Evolutionary conservation across 2,113 vertebrate species (phyloP).

Genomic region (Gulo gulo): DNA sequence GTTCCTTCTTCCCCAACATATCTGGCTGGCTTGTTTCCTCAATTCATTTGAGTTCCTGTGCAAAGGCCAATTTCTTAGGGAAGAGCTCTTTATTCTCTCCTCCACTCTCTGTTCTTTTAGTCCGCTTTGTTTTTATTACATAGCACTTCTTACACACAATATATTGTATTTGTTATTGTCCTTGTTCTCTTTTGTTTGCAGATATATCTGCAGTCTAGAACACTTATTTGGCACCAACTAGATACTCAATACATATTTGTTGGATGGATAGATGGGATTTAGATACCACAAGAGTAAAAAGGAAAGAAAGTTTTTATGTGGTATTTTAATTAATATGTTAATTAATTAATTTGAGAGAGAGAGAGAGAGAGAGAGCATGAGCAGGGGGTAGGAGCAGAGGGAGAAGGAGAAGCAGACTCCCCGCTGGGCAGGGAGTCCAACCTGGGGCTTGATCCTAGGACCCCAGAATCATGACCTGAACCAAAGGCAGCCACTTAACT

Average conservation of each 20-base stretch:
- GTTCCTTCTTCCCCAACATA: not conserved
- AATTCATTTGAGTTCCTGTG: not conserved
- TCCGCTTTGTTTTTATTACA: not conserved
- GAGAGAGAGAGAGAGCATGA: not conserved
- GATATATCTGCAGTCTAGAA: not conserved
- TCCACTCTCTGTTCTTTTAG: no score
- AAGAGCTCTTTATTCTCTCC: not conserved
- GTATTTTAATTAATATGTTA: not conserved
- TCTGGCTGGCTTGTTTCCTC: not conserved
- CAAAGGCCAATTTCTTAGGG: not conserved
- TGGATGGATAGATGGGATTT: not conserved
- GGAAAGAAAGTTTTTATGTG: not conserved
- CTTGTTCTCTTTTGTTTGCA: not conserved
- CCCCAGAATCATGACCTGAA: not conserved
- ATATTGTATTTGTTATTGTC: not conserved
- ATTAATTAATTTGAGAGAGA: not conserved
- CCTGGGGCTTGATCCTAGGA: not conserved
- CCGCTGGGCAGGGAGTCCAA: not conserved
- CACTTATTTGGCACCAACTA: fast-evolving
- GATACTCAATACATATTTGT: not conserved
- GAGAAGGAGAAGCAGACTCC: not conserved
- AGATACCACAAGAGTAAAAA: not conserved
- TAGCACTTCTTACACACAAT: not conserved
- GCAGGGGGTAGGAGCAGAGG: not conserved
- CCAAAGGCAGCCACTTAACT: not conserved